phyloP scores from a whole-genome alignment of 2,888 invertebrate genomes.

The Melanophora roralis region DNA sequence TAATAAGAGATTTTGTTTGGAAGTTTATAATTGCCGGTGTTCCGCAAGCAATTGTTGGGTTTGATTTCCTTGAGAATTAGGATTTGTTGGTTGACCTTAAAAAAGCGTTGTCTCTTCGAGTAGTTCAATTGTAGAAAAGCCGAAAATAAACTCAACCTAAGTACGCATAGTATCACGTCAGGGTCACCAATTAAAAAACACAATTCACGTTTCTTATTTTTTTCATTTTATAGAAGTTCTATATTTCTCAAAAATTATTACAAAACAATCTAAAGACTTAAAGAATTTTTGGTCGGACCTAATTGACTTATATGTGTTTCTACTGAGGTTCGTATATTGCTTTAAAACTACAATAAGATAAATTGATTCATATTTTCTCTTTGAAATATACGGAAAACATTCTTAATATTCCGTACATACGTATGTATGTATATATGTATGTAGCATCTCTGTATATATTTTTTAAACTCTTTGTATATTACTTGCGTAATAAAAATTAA shows the following conservation, averaged over 20 bases:
- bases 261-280: not conserved
- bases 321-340: not conserved
- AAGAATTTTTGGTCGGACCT: not conserved
- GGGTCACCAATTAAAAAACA: no score
- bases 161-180: no score
- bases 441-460: not conserved
- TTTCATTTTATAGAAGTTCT: no score
- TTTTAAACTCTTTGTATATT: not conserved
- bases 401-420: not conserved
- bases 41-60: no score
- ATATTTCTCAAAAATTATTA: not conserved
- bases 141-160: no score
- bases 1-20: no score
- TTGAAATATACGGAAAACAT: conserved; percentile 1
- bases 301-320: conserved; percentile 8
- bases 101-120: no score
- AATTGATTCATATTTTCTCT: conserved; percentile 44
- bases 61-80: no score
- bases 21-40: no score
- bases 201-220: no score
- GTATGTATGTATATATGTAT: not conserved
- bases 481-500: conserved; percentile 72
- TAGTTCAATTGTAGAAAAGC: no score
- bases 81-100: no score
- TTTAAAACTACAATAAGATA: conserved; percentile 38